phyloP scores from a whole-genome alignment of 2,888 invertebrate species.

The Chrysolina haemoptera region DNA sequence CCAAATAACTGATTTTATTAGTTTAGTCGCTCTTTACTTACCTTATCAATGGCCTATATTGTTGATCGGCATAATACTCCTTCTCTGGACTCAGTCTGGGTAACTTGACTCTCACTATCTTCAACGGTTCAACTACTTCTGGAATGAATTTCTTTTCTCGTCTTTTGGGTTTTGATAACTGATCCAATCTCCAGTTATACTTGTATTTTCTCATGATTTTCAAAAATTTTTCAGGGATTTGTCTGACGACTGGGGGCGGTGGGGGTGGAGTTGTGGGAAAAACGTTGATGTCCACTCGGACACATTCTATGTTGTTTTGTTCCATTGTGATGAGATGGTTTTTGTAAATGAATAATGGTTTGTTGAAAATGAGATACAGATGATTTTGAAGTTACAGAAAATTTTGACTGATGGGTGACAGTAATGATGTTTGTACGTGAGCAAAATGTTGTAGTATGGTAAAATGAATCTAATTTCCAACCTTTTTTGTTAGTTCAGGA shows the following conservation, averaged over 20 bases:
- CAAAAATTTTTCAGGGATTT: constrained; percentile 48
- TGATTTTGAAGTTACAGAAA: constrained; percentile 22
- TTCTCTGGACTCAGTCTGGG: constrained; percentile 42
- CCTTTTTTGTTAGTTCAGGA: too few species aligned
- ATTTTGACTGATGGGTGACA: constrained; percentile 20
- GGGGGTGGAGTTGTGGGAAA: constrained; percentile 42
- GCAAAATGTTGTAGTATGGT: too few species aligned
- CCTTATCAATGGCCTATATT: constrained; percentile 51
- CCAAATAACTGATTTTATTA: too few species aligned
- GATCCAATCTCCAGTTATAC: constrained; percentile 52
- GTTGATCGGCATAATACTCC: constrained; percentile 54
- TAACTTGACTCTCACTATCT: constrained; percentile 36
- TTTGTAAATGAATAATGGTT: background rate
- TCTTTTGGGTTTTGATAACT: constrained; percentile 47
- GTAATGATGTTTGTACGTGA: background rate
- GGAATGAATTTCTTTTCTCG: constrained; percentile 18
- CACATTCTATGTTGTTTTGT: constrained; percentile 36
- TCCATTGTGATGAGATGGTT: constrained; percentile 14
- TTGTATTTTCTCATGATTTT: constrained; percentile 54
- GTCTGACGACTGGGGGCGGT: constrained; percentile 36
- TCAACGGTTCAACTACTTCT: constrained; percentile 24
- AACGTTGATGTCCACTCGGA: constrained; percentile 48
- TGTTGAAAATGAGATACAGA: constrained; percentile 3
- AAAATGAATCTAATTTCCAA: too few species aligned
- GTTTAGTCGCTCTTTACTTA: constrained; percentile 41